phyloP scores from a whole-genome alignment of 2,888 invertebrate species.

The Tipula unca region DNA sequence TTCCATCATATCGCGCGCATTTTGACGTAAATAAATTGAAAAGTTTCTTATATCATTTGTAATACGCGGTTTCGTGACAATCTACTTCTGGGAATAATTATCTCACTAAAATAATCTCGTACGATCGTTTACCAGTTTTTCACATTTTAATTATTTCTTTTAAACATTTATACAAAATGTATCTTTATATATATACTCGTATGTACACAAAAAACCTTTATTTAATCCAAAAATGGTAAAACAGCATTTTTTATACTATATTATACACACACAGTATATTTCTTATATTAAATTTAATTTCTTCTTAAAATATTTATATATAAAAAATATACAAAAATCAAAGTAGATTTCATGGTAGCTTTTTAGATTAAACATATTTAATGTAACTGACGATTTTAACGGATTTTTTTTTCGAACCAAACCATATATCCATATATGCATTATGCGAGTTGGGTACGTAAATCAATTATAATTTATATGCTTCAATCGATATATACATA shows the following conservation, averaged over 20 bases:
- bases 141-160: not conserved
- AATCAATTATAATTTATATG: not conserved
- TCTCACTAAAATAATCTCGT: not conserved
- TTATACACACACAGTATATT: not conserved
- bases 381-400: not conserved
- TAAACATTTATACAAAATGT: not conserved
- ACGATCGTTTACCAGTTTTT: not conserved
- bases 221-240: not conserved
- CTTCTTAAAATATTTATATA: not conserved
- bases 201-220: not conserved
- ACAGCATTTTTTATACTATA: not conserved
- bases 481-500: no score
- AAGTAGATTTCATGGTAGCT: not conserved
- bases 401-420: not conserved
- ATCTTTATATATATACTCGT: not conserved
- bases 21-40: no score
- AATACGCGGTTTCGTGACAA: not conserved
- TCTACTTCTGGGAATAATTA: not conserved
- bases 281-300: not conserved
- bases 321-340: not conserved
- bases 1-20: no score
- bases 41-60: not conserved
- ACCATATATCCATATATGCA: not conserved
- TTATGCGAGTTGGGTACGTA: not conserved
- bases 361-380: not conserved